Evolutionary conservation across 1,140 invertebrate genomes (phyloP).

Genomic region (Lepidurus couesii): DNA sequence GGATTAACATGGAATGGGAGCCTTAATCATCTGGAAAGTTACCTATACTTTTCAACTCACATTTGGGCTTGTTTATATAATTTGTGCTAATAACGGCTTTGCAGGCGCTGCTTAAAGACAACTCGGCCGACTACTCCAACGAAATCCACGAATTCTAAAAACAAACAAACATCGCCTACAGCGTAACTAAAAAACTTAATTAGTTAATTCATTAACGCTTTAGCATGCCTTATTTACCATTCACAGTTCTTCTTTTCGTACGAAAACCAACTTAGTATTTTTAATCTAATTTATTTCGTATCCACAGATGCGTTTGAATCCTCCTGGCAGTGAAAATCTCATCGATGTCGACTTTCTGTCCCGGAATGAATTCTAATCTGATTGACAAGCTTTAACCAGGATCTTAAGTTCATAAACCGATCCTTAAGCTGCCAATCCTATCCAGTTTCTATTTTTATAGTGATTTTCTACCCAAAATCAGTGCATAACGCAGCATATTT

Average conservation of each 20-base stretch:
- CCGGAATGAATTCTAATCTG: neutral
- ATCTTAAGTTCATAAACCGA: too few species aligned
- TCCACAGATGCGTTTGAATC: slow-evolving; percentile 56
- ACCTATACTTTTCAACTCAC: neutral
- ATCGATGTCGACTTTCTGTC: slow-evolving; percentile 24
- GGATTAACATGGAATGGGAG: too few species aligned
- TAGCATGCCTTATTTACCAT: neutral
- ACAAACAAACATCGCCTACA: neutral
- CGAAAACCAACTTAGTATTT: neutral
- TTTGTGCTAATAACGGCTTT: neutral
- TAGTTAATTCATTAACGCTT: neutral
- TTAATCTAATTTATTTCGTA: neutral
- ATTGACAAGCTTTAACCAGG: neutral
- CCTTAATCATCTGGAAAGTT: too few species aligned
- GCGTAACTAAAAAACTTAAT: neutral
- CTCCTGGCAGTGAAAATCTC: slow-evolving; percentile 52
- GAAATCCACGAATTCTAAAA: slow-evolving; percentile 16
- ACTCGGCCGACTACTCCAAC: neutral
- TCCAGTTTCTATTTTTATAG: neutral
- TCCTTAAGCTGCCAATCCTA: neutral
- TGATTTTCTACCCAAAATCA: neutral
- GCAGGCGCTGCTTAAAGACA: slow-evolving; percentile 8
- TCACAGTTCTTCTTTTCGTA: neutral
- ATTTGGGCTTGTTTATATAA: neutral
- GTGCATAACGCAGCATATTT: neutral